Evolutionary conservation across 2,797 vertebrate species (phyloP).

Genomic region (Chaetodon trifasciatus): DNA sequence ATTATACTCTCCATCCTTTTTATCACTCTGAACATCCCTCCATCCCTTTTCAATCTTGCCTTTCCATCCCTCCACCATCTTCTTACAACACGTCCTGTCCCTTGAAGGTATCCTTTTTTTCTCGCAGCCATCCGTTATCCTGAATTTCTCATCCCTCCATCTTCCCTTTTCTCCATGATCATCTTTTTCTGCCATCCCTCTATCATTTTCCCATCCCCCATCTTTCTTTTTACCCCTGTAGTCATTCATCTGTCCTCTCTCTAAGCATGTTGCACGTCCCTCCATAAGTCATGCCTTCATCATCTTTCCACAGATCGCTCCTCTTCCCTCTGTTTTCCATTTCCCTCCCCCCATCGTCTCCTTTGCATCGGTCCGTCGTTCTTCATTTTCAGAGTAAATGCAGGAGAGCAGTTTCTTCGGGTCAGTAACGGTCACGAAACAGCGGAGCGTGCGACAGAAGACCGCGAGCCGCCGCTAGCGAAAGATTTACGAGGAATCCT

Average conservation of each 20-base stretch:
- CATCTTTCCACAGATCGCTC: not conserved
- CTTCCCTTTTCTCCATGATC: not conserved
- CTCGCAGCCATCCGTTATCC: no score
- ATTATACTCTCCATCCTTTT: not conserved
- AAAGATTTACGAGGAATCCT: not conserved
- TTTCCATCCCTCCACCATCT: not conserved
- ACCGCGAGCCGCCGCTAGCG: no score
- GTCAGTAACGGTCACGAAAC: no score
- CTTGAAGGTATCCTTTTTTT: not conserved
- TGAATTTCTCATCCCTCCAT: not conserved
- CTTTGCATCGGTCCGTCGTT: not conserved
- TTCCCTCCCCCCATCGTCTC: not conserved
- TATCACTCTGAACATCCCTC: not conserved
- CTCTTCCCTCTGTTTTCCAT: not conserved
- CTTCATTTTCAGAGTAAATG: not conserved
- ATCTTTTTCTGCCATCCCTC: not conserved
- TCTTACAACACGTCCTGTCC: not conserved
- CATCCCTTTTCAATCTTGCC: not conserved
- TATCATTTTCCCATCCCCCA: not conserved
- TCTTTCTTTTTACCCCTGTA: not conserved
- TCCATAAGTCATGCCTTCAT: not conserved
- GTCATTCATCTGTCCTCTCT: accelerated
- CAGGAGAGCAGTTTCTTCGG: no score
- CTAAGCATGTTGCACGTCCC: not conserved
- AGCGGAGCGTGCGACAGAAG: no score